These are phyloP conservation scores for Daboia siamensis DNA, from an alignment of 2,113 vertebrate species.

Conservation along the genomic window DNA sequence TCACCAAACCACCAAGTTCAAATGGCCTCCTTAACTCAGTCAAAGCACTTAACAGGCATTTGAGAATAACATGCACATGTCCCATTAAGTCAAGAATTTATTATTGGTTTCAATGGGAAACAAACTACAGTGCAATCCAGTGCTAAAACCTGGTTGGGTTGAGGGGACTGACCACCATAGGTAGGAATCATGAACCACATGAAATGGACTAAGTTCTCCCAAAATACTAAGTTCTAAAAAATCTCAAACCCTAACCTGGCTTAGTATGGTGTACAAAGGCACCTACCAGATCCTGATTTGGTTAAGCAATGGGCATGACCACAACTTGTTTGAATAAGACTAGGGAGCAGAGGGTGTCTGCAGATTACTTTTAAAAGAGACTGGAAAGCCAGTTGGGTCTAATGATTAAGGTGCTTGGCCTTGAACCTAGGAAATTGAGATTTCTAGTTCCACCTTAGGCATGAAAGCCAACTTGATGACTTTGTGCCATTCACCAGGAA, in stretches of 20 bases:
- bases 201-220: background rate
- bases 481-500: no score
- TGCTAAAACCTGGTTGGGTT: background rate
- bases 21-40: background rate
- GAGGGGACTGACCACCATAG: background rate
- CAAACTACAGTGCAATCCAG: background rate
- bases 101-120: background rate
- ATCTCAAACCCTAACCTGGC: background rate
- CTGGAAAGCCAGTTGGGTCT: no score
- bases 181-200: background rate
- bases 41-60: background rate
- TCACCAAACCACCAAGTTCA: background rate
- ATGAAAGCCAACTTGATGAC: no score
- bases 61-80: background rate
- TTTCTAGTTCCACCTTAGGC: no score
- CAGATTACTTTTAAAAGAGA: background rate
- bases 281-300: background rate
- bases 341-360: background rate
- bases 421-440: no score
- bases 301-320: background rate
- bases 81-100: background rate
- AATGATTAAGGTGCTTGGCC: no score
- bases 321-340: background rate
- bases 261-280: background rate
- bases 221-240: background rate